phyloP scores from a whole-genome alignment of 2,888 invertebrate genomes.

The Autographa pulchrina region DNA sequence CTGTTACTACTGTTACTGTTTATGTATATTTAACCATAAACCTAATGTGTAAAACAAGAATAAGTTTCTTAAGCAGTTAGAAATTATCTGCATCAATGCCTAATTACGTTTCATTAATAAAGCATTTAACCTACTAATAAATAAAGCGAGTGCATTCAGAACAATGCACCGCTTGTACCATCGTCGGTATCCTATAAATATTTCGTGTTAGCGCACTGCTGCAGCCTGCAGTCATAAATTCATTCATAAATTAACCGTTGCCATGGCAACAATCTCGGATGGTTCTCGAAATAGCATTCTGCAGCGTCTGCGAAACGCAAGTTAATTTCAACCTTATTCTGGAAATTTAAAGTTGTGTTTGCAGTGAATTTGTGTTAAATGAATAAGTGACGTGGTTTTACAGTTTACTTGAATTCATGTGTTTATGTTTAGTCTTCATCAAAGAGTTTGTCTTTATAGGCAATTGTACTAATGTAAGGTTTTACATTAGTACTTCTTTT shows the following conservation, averaged over 20 bases:
- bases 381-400: constrained; percentile 14
- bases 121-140: constrained; percentile 11
- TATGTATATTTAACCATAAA: too few relatives aligned
- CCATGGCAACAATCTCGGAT: constrained; percentile 47
- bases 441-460: neutral
- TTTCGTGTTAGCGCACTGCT: constrained; percentile 36
- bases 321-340: constrained; percentile 12
- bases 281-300: constrained; percentile 42
- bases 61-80: too few relatives aligned
- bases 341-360: neutral
- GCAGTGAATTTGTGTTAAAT: neutral
- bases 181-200: constrained; percentile 42
- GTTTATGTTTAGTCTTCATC: neutral
- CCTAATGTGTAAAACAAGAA: too few relatives aligned
- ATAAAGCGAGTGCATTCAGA: constrained; percentile 13
- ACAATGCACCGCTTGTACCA: constrained; percentile 39
- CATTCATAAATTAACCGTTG: constrained; percentile 57
- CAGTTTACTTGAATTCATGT: constrained; percentile 19
- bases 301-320: constrained; percentile 5
- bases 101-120: neutral
- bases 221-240: constrained; percentile 45
- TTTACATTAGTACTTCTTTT: neutral
- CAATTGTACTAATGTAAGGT: neutral
- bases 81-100: neutral
- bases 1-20: too few relatives aligned